These are phyloP conservation scores for Atta colombica DNA, from an alignment of 1,140 invertebrate species.

Conservation along the genomic window DNA sequence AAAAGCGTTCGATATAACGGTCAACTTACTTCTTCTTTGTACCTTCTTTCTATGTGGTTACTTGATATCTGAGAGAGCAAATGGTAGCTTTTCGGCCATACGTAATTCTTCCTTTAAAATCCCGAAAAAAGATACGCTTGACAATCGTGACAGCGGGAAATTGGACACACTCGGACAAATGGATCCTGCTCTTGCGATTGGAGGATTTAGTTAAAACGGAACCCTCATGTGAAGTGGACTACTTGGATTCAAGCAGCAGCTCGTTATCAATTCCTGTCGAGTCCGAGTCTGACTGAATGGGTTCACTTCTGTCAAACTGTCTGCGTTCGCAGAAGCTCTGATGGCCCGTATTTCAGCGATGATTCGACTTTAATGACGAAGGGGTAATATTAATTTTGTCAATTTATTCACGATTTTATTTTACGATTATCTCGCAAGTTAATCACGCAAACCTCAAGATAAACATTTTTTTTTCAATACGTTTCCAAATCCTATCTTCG, in stretches of 20 bases:
- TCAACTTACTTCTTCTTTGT: not conserved
- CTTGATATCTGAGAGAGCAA: slow-evolving; percentile 4
- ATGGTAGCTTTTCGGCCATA: not conserved
- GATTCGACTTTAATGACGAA: not conserved
- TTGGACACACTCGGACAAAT: not conserved
- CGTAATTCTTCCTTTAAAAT: not conserved
- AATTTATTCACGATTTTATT: slow-evolving; percentile 9
- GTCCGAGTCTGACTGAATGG: slow-evolving; percentile 51
- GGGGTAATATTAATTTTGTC: slow-evolving; percentile 36
- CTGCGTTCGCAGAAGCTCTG: slow-evolving; percentile 5
- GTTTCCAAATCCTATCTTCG: not conserved
- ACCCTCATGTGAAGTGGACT: slow-evolving; percentile 5
- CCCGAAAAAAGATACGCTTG: slow-evolving; percentile 8
- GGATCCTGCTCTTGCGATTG: slow-evolving; percentile 22
- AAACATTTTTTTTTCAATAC: not conserved
- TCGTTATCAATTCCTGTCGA: slow-evolving; percentile 55
- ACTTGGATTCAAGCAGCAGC: slow-evolving; percentile 50
- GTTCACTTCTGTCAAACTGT: slow-evolving; percentile 52
- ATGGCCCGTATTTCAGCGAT: not conserved
- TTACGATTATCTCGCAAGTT: not conserved
- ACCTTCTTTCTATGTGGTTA: slow-evolving; percentile 23
- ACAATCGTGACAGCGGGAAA: slow-evolving; percentile 15
- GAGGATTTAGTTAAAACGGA: slow-evolving; percentile 22
- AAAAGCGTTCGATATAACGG: slow-evolving; percentile 33
- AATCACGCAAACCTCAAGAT: not conserved